A percentile compares a stretch with the other conserved stretches of the same genome.
These are phyloP conservation scores for Bos indicus DNA, from an alignment of 2,113 vertebrate genomes.

Conservation along the genomic window DNA sequence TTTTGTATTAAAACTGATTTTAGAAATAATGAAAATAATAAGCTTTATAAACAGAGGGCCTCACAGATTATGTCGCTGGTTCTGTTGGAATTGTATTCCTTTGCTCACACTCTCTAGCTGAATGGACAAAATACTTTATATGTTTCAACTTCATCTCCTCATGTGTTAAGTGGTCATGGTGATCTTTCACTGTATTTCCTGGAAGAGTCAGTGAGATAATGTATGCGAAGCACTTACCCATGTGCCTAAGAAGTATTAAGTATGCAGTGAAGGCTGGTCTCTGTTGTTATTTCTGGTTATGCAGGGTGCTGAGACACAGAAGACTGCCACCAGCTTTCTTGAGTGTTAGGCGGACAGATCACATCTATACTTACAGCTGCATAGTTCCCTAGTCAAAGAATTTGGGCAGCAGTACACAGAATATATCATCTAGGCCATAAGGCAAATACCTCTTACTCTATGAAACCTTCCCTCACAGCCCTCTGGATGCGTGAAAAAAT, in stretches of 20 bases:
- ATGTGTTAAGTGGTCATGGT: neutral
- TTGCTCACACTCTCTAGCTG: neutral
- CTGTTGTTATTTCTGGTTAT: neutral
- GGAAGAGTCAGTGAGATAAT: neutral
- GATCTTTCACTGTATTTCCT: neutral
- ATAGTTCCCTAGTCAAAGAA: neutral
- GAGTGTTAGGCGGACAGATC: neutral
- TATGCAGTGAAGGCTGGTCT: neutral
- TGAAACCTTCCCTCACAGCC: neutral
- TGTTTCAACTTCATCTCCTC: neutral
- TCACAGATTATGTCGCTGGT: neutral
- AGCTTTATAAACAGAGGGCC: neutral
- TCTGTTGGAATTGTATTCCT: neutral
- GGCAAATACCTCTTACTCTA: neutral
- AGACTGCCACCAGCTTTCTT: neutral
- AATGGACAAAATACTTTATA: neutral
- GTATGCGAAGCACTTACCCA: neutral
- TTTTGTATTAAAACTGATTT: neutral
- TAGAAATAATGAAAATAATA: neutral
- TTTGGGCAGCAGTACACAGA: neutral
- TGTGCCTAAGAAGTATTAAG: neutral
- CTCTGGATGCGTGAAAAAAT: neutral
- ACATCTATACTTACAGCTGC: neutral
- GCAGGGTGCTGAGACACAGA: neutral
- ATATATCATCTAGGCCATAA: neutral